phyloP scores from a whole-genome alignment of 2,113 vertebrate species.

The Polyodon spathula region DNA sequence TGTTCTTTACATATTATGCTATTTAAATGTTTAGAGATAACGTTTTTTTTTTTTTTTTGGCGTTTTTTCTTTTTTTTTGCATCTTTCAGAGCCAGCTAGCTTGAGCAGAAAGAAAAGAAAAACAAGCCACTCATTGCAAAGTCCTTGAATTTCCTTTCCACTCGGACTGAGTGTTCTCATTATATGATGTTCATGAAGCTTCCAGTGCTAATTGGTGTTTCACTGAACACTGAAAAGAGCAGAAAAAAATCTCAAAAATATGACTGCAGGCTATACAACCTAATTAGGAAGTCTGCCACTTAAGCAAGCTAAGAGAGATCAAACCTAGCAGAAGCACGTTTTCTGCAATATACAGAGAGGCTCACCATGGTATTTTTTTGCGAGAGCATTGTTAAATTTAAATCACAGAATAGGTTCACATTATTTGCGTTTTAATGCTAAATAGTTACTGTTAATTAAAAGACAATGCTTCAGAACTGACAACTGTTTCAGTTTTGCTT shows the following conservation, averaged over 20 bases:
- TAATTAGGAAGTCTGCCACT: conserved; percentile 47
- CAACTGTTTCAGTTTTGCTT: conserved; percentile 18
- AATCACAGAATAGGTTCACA: conserved; percentile 10
- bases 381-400: conserved; percentile 21
- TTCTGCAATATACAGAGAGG: conserved; percentile 30
- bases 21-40: no score
- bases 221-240: conserved; percentile 39
- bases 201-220: conserved; percentile 44
- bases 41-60: conserved; percentile 37
- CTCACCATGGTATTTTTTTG: conserved; percentile 15
- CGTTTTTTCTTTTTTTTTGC: conserved; percentile 30
- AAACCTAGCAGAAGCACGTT: conserved; percentile 29
- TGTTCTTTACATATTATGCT: no score
- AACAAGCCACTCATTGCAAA: conserved; percentile 41
- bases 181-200: conserved; percentile 41
- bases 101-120: background rate
- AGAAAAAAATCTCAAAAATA: conserved; percentile 32
- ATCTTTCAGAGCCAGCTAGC: conserved; percentile 17
- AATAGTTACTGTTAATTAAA: conserved; percentile 30
- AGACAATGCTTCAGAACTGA: conserved; percentile 17
- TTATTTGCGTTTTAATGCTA: conserved; percentile 19
- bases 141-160: conserved; percentile 43
- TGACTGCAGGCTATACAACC: conserved; percentile 45
- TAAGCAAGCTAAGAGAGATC: conserved; percentile 23
- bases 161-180: conserved; percentile 41